Evolutionary conservation across 2,888 invertebrate species (phyloP).

Genomic region (Aphodius granarius): DNA sequence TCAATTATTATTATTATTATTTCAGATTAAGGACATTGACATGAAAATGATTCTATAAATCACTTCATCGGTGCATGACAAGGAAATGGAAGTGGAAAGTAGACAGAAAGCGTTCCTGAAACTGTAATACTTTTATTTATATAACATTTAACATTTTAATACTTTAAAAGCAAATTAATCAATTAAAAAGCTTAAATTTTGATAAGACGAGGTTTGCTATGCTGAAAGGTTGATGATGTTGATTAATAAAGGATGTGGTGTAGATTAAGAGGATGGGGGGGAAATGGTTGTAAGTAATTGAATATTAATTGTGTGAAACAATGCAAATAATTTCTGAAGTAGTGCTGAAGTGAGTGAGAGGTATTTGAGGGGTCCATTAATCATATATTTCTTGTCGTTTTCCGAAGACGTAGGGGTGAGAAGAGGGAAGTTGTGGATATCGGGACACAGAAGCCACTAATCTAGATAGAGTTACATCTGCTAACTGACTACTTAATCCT

Average conservation of each 20-base stretch:
- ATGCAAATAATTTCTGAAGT: conserved; percentile 16
- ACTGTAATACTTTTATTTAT: too few relatives aligned
- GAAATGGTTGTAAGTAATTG: conserved; percentile 3
- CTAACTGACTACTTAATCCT: conserved; percentile 47
- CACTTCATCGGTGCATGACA: too few relatives aligned
- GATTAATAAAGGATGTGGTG: background rate
- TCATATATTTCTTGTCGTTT: conserved; percentile 50
- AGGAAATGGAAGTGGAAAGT: too few relatives aligned
- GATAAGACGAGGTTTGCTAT: too few relatives aligned
- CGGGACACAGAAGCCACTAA: conserved; percentile 41
- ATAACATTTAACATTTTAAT: background rate
- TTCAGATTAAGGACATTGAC: too few relatives aligned
- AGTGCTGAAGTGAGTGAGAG: conserved; percentile 5
- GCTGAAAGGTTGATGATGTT: too few relatives aligned
- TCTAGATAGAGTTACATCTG: conserved; percentile 47
- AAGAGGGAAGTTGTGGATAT: background rate
- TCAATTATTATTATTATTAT: too few relatives aligned
- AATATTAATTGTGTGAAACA: conserved; percentile 15
- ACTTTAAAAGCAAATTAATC: background rate
- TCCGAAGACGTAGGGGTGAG: conserved; percentile 28
- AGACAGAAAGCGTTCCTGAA: too few relatives aligned
- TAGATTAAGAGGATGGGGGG: background rate
- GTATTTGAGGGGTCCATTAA: conserved; percentile 38
- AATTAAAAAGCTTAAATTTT: too few relatives aligned
- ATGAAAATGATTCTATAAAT: too few relatives aligned